Base-by-base conservation (phyloP, 2,113 vertebrate genomes). In the Campylorhamphus procurvoides region DNA sequence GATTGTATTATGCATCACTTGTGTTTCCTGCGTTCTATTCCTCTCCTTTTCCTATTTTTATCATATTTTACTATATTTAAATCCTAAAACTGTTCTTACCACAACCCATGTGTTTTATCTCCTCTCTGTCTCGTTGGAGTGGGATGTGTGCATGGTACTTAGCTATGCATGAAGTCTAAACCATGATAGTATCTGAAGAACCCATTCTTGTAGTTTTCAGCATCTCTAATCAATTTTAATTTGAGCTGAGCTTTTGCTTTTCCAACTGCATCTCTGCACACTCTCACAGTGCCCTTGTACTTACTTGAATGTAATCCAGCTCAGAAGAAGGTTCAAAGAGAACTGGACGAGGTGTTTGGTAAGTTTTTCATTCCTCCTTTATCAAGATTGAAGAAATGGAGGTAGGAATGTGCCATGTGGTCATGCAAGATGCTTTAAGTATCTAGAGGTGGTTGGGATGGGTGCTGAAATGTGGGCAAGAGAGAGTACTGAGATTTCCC, bases 291-390 rank as follows among this genome's bases (percentile, higher is more conserved):
- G 24, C 14, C 19, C 13, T 40, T 99, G 3, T 98, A 99, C 83
- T 97, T 99, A 59, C 82, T 99, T 94, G 99, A 98, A 33, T 71
- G 47, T n/a, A 96, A 99, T 95, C 98, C 99, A 92, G 95, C 84
- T 10, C 98, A 98, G 90, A 97, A 86, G 46, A 98, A 98, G 78
- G 98, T 99, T 93, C 98, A 99, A 53, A 92, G 92, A 87, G 99
- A 99, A 95, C 94, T 99, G 63, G 98, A 98, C 4, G 97, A 99
- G 40, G 97, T 99, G 83, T 99, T 99, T 35, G 99, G 99, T 99
- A 98, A 64, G 96, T 94, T 91, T 91, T 60, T 33, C 7, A 4
- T 42, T 81, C 27, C 13, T n/a, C 6, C 6, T 39, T 84, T 87
- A 97, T 53, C 28, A 89, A 63, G 42, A 44, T 25, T 63, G 44